Conservation (phyloP, 2,113 vertebrate species). For the Hemibagrus wyckioides region DNA sequence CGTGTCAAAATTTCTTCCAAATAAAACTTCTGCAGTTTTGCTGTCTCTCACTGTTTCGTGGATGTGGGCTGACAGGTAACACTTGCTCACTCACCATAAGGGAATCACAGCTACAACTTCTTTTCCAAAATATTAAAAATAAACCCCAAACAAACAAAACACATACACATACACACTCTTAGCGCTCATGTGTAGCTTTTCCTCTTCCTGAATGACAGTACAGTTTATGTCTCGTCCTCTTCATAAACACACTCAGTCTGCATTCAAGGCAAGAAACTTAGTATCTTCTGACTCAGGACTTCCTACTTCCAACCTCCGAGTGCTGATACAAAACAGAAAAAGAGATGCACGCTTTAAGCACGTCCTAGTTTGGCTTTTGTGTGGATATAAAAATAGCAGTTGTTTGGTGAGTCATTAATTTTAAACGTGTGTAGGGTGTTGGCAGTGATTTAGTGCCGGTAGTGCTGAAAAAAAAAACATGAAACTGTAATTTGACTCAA, state of each 20-base stretch:
- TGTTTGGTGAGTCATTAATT: background rate
- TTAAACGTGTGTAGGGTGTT: background rate
- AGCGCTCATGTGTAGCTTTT: background rate
- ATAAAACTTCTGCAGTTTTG: background rate
- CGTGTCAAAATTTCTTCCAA: background rate
- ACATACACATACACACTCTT: background rate
- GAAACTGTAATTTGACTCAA: background rate
- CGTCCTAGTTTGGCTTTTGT: background rate
- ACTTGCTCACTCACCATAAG: background rate
- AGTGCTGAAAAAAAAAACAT: background rate
- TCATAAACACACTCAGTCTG: background rate
- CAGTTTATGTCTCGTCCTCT: background rate
- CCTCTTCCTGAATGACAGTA: background rate
- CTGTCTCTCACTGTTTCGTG: background rate
- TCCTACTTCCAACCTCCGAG: background rate
- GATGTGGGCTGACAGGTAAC: conserved; percentile 1
- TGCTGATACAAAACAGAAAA: background rate
- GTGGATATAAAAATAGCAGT: background rate
- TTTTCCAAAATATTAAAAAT: background rate
- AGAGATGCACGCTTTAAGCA: background rate
- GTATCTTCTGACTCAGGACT: background rate
- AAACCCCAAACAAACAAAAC: background rate
- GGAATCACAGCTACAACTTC: background rate
- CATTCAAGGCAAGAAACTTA: background rate
- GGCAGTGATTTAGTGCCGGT: background rate